Evolutionary conservation across 92 coral and sea anemone species (phyloP), one percentile per base, ranked within the genome.

Genomic region (Phymanthus crucifer): DNA sequence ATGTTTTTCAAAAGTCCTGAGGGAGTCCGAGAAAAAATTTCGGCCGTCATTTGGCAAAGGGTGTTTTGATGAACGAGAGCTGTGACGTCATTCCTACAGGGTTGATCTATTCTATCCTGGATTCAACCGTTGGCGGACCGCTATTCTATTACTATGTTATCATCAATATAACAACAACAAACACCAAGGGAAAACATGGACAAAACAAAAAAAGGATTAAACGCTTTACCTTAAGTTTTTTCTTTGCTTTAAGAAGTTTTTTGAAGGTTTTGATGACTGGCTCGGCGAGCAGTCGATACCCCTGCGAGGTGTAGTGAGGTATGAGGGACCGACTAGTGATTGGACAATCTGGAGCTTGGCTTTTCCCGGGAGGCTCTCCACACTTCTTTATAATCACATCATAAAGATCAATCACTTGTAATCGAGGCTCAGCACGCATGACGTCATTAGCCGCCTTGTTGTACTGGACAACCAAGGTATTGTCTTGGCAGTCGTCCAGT

Each of bases 231-330:
- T 33, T 29, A 14, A 21, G 16, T 21, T 29, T 31, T 12, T 21
- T 50, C 45, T 34, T 31, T 17, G 32, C 61, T 10, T 48, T 70
- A 17, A 88, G 71, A 46, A 84, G 67, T 32, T 14, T 43, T 11
- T 54, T 66, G 46, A 89, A 56, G 18, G 89, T 43, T 13, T 70
- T 66, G 35, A 79, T 77, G 1, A 93, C 87, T 35, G 52, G 75
- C 47, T 57, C 70, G 35, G 92, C 93, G 19, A 93, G 80, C 69
- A 91, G 84, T 29, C 71, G 14, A 38, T 93, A 90, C 33, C 97
- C 97, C 5, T 78, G 32, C 0, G 71, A 24, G 7, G 90, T 90
- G 84, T 85, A 93, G 85, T 93, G 97, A 48, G 94, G 94, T 70
- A 75, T 81, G 66, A 91, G 87, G n/a, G 84, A 82, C 35, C 77